Base-by-base conservation (phyloP, 1,140 invertebrate species). In the Atopsyche davidsoni region DNA sequence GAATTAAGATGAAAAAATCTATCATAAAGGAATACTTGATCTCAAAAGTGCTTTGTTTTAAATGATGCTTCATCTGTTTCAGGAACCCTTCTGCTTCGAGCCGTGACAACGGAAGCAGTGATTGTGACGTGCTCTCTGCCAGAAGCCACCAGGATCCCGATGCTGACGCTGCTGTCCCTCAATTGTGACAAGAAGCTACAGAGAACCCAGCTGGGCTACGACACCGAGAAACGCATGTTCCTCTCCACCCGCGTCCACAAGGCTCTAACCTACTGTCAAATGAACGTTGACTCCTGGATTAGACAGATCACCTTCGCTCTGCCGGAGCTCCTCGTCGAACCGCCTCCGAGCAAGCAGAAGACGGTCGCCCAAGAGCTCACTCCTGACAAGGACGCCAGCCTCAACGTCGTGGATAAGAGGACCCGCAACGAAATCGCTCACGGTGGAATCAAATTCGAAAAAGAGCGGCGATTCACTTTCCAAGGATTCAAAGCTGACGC, bases 181-280 rank as follows among this genome's bases (percentile, higher is more conserved):
- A 76, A 73, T 45, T 67, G 70, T 25, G 69, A 68, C 46, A 69
- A 75, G 59, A 72, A 69, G 55, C 58, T 79, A 38, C 63, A 75
- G 3, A 73, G 75, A 52, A 75, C 75, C 2, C 69, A 73, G 53
- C 64, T 79, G 38, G 77, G 77, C 46, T 79, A 76, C 55, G 77
- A 78, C 23, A 72, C 63, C 41, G 77, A 79, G 53, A 77, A 79
- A 55, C 66, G 75, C 32, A 77, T 79, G 76, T 72, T 78, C 59
- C 71, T 77, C 50, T 78, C 77, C 60, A 67, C 73, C 7, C 75
- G 75, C 59, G 74, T 79, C 36, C 77, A 79, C 58, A 79, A 77
- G 66, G 75, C 77, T 64, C 68, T 79, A 48, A 77, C 75, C 64
- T 79, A 77, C 65, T 79, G 77, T 67, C 77, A 79, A 68, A 69